Base-by-base conservation (phyloP, 2,888 invertebrate genomes). In the Pedicia rivosa region DNA sequence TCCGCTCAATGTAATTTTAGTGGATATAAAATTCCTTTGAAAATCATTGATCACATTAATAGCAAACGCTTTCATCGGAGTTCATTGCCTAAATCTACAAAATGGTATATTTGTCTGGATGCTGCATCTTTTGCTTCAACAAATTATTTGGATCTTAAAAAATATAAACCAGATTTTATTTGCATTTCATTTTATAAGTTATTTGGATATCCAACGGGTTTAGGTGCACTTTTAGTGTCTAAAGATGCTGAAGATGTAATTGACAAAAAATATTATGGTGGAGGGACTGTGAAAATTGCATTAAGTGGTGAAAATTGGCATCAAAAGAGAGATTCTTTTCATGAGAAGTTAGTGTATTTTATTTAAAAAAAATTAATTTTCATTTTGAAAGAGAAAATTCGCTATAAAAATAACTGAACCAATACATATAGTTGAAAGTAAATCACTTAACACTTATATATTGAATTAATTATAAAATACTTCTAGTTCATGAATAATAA, bases 1-100 rank as follows among this genome's bases (percentile, higher is more conserved):
- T 84, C 95, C 1, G 94, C 90, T 0, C 86, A 92, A 57, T 91
- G 88, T 52, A 97, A 97, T 59, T 97, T 92, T 55, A 87, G 84
- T 50, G 97, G 97, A 1, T 72, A 68, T 36, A 94, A 94, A 57
- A 87, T 88, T 60, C 87, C 90, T 0, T 56, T 91, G 27, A 52
- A 67, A 3, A 77, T 83, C 72, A 73, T 88, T 31, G 49, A 67
- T 16, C 54, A 63, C 30, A 67, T 79, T 7, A 78, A 79, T 49
- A 71, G 73, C 39, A 27, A 16, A 37, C 1, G 15, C 2, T 13
- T 10, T 4, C 5, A 20, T 8, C 17, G 27, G 2, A 25, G 14
- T 22, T 8, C 9, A 5, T 12, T 3, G 3, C 19, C 15, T 10
- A 3, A 25, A 4, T 30, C 27, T 8, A 38, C 50, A 58, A 34